phyloP scores from a whole-genome alignment of 1,140 invertebrate genomes.

The Lithobius niger region DNA sequence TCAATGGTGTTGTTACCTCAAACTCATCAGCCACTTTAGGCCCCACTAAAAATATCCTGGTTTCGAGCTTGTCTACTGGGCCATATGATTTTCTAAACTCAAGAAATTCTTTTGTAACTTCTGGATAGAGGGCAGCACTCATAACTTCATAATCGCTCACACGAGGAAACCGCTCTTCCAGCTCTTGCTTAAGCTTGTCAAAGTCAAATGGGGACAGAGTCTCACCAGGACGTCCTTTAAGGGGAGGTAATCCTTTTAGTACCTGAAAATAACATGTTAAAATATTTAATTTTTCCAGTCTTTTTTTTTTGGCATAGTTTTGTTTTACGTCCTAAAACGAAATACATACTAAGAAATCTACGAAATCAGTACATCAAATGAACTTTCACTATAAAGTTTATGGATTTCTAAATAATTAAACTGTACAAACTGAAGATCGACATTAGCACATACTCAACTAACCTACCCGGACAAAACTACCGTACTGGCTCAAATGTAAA shows the following conservation, averaged over 20 bases:
- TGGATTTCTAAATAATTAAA: too few species aligned
- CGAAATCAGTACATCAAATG: too few species aligned
- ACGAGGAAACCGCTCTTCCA: slow-evolving; percentile 52
- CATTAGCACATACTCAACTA: too few species aligned
- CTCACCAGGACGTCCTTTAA: slow-evolving; percentile 81
- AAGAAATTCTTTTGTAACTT: slow-evolving; percentile 87
- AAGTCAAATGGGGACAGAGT: slow-evolving; percentile 77
- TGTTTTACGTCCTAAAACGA: too few species aligned
- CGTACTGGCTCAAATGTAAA: too few species aligned
- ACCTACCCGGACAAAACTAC: too few species aligned
- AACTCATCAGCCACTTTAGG: slow-evolving; percentile 94
- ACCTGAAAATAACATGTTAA: slow-evolving; percentile 39
- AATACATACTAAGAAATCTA: too few species aligned
- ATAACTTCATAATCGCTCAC: slow-evolving; percentile 80
- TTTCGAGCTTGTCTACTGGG: slow-evolving; percentile 91
- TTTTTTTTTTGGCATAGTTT: too few species aligned
- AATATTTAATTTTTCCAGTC: background rate
- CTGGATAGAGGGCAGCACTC: slow-evolving; percentile 91
- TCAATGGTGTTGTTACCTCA: too few species aligned
- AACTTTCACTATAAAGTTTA: too few species aligned
- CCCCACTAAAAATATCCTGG: slow-evolving; percentile 88
- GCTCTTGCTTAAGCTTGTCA: slow-evolving; percentile 55
- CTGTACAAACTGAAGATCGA: too few species aligned
- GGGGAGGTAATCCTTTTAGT: slow-evolving; percentile 73
- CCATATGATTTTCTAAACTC: slow-evolving; percentile 78